Percentiles rank a stretch among this genome's conserved stretches.
Conservation (phyloP, 1,140 invertebrate species). For the Pseudomyrmex dendroicus region DNA sequence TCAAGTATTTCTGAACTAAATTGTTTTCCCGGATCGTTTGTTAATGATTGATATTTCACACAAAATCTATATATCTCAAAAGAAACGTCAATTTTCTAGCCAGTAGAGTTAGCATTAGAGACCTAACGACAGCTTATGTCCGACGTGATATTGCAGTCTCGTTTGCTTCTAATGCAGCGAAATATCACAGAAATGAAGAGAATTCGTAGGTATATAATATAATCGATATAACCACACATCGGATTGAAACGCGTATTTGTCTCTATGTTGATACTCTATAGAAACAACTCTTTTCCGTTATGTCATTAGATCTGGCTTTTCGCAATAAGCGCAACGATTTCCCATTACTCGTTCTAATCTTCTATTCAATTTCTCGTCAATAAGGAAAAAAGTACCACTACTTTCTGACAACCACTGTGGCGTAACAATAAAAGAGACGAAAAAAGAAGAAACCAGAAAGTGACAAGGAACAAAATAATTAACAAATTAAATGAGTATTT, state of each 20-base stretch:
- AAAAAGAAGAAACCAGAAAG: no score
- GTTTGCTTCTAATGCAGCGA: constrained; percentile 47
- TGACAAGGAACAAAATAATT: no score
- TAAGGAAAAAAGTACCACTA: constrained; percentile 48
- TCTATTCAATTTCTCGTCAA: constrained; percentile 67
- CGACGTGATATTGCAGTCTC: constrained; percentile 23
- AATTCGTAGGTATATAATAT: constrained; percentile 45
- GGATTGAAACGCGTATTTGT: constrained; percentile 53
- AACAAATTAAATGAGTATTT: no score
- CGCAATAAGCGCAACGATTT: constrained; percentile 41
- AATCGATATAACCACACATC: constrained; percentile 8
- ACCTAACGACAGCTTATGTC: constrained; percentile 30
- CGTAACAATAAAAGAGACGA: constrained; percentile 18
- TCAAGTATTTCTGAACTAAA: neutral
- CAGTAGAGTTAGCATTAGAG: neutral
- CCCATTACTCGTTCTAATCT: constrained; percentile 55
- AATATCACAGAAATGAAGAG: constrained; percentile 47
- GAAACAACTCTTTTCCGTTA: neutral
- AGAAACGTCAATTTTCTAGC: constrained; percentile 23
- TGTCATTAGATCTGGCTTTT: constrained; percentile 1
- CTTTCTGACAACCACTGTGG: neutral
- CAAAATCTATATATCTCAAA: neutral
- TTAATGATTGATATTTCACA: constrained; percentile 17
- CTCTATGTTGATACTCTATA: constrained; percentile 40
- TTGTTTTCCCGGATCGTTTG: neutral